Evolutionary conservation across 1,140 invertebrate genomes (phyloP), one percentile per base, ranked within the genome.

Genomic region (Drosophila bipectinata): DNA sequence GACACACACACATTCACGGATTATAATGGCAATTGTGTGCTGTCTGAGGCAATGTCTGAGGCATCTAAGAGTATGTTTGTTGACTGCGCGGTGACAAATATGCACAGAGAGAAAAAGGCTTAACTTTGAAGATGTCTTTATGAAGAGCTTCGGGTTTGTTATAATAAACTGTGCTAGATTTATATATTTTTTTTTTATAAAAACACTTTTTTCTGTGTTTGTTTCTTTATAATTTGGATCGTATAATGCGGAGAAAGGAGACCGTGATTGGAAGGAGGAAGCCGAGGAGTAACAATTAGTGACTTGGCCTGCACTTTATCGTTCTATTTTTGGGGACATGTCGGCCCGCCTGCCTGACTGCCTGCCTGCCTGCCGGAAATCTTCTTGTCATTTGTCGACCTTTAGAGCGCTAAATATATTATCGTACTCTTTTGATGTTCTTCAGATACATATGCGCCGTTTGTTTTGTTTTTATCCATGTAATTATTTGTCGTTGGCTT

Each of bases 371-470:
- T 88, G 83, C 83, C 83, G 83, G 83, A 87, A 88, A 83, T 87
- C 66, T 77, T 87, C 44, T 74, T 87, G 83, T 87, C 83, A 88
- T 87, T 87, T 63, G 79, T 79, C 87, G 83, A 87, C 83, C 83
- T 87, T 87, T 87, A 88, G 57, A 48, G 60, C 60, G 64, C 66
- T 69, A 69, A 69, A 69, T 69, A 69, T 67, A 67, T 32, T 21
- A 18, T 21, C 44, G 44, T 21, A 47, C 44, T 69, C 41, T 68
- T 39, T 66, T 57, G 48, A 74, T 49, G 26, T 54, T 41, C 59
- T 26, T 14, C 28, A 21, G 63, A 51, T 47, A 30, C 32, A 51
- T 47, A 51, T 34, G 63, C 63, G 9, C 18, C 45, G 34, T 64
- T 64, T 44, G 47, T 3, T 15, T 8, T 34, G 12, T 34, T n/a